Conservation (phyloP, 2,888 invertebrate genomes). For the Nesidiocoris tenuis region DNA sequence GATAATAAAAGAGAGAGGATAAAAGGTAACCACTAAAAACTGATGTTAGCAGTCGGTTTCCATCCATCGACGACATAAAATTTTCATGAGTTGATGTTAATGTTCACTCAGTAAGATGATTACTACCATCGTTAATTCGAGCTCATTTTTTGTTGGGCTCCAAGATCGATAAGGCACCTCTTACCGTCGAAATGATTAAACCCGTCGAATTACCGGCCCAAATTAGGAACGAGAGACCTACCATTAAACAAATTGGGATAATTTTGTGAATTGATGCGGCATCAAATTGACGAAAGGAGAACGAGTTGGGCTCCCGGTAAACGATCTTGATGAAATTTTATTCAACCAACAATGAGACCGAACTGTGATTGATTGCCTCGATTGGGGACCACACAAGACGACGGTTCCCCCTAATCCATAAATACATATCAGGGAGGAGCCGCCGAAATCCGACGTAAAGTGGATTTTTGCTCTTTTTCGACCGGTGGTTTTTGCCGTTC, state of each 20-base stretch:
- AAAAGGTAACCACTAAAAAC: no score
- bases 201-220: neutral
- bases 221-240: neutral
- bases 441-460: neutral
- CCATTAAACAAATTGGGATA: neutral
- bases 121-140: neutral
- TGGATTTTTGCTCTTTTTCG: neutral
- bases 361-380: slow-evolving; percentile 29
- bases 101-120: no score
- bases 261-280: no score
- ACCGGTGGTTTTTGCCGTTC: neutral
- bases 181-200: neutral
- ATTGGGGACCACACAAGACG: slow-evolving; percentile 23
- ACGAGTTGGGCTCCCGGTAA: neutral
- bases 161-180: neutral
- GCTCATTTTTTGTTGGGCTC: neutral
- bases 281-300: neutral
- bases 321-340: slow-evolving; percentile 21
- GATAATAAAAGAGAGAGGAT: no score
- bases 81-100: no score
- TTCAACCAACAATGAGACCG: slow-evolving; percentile 31
- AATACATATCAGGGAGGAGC: neutral
- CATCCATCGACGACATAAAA: no score
- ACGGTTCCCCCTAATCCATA: neutral
- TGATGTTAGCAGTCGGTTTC: no score